Evolutionary conservation across 1,140 invertebrate species (phyloP).

Genomic region (Tyrophagus putrescentiae): DNA sequence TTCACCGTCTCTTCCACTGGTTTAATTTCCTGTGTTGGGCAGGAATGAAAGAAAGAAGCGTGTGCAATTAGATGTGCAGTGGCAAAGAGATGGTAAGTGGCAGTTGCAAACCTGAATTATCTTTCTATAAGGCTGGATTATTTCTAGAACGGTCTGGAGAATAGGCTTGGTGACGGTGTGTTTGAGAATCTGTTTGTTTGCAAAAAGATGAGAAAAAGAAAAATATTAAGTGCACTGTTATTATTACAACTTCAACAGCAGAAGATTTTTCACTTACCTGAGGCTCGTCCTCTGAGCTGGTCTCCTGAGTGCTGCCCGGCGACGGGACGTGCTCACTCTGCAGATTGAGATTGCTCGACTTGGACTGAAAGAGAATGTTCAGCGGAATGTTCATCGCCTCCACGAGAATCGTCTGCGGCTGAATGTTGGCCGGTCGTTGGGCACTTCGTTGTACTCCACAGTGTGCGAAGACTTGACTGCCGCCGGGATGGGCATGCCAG

Average conservation of each 20-base stretch:
- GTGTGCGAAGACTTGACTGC: conserved; percentile 7
- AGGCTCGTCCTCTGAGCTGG: conserved; percentile 19
- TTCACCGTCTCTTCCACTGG: conserved; percentile 18
- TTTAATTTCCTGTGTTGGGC: conserved; percentile 17
- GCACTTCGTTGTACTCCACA: conserved; percentile 17
- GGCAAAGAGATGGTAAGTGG: no score
- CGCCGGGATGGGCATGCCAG: not conserved
- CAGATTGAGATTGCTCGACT: conserved; percentile 18
- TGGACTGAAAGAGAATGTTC: conserved; percentile 17
- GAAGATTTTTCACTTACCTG: no score
- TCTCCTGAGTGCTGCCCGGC: conserved; percentile 5
- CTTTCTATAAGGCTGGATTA: conserved; percentile 18
- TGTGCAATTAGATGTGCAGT: no score
- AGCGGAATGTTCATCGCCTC: conserved; percentile 13
- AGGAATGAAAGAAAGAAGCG: not conserved
- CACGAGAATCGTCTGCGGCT: conserved; percentile 17
- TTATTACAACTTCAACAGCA: no score
- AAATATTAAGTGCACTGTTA: no score
- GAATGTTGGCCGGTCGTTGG: not conserved
- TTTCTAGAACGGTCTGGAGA: conserved; percentile 11
- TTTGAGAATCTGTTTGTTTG: no score
- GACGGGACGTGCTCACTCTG: conserved; percentile 5
- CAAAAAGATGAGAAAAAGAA: no score
- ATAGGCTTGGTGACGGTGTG: conserved; percentile 19
- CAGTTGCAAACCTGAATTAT: no score